phyloP scores from a whole-genome alignment of 1,140 invertebrate genomes.

The Drosophila suzukii region DNA sequence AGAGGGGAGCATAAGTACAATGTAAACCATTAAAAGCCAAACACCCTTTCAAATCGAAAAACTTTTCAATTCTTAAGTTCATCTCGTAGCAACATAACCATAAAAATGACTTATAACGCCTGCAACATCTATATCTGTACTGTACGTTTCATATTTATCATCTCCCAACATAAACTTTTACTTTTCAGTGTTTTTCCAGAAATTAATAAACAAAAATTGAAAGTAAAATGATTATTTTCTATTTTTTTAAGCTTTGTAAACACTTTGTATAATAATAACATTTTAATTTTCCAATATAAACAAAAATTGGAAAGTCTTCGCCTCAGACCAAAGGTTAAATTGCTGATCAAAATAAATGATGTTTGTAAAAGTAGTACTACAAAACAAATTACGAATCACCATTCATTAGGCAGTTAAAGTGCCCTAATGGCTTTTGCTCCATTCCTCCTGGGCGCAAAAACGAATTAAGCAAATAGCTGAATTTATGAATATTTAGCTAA shows the following conservation, averaged over 20 bases:
- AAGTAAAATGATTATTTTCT: neutral
- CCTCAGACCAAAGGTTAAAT: neutral
- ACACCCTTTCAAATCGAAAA: conserved; percentile 13
- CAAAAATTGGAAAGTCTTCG: neutral
- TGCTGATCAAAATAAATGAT: conserved; percentile 5
- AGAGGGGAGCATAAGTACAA: neutral
- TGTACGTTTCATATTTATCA: neutral
- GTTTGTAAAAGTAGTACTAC: conserved; percentile 1
- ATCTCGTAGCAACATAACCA: neutral
- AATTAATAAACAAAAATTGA: neutral
- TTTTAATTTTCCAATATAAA: neutral
- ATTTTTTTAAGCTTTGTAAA: too few species aligned
- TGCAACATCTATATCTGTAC: neutral
- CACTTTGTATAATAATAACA: too few species aligned
- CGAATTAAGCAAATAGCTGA: conserved; percentile 49
- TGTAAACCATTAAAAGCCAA: conserved; percentile 16
- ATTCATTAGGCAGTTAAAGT: conserved; percentile 22
- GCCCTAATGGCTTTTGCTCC: conserved; percentile 20
- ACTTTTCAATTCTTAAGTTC: conserved; percentile 9
- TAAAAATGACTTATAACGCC: neutral
- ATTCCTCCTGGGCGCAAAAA: conserved; percentile 18
- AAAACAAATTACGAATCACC: conserved; percentile 30
- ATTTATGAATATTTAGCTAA: conserved; percentile 49
- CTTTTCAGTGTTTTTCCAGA: neutral
- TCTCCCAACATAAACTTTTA: neutral